Conservation (phyloP, 2,797 vertebrate species). For the Diglossa cyanea region DNA sequence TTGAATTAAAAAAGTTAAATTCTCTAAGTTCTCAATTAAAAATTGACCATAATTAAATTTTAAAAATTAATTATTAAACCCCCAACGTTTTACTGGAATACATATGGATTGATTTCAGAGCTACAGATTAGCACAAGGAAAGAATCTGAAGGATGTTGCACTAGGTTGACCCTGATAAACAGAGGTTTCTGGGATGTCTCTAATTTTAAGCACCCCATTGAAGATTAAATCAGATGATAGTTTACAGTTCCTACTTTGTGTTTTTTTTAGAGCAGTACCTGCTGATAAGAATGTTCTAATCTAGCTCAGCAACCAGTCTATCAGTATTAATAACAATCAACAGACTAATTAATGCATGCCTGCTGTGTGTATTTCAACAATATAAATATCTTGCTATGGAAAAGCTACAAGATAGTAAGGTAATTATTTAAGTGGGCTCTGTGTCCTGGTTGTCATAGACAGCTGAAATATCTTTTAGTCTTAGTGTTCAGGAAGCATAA, state of each 20-base stretch:
- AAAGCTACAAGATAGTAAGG: not conserved
- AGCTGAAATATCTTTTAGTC: not conserved
- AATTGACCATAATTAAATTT: not conserved
- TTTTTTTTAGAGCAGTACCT: slow-evolving; percentile 2
- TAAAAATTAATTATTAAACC: not conserved
- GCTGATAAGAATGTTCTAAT: not conserved
- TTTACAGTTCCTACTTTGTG: not conserved
- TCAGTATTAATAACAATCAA: slow-evolving; percentile 34
- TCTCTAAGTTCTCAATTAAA: not conserved
- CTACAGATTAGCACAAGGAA: not conserved
- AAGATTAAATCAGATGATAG: not conserved
- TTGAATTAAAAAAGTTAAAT: not conserved
- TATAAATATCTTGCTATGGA: not conserved
- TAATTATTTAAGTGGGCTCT: not conserved
- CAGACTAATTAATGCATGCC: slow-evolving; percentile 6
- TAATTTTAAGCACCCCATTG: not conserved
- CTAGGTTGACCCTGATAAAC: not conserved
- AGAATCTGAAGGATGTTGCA: not conserved
- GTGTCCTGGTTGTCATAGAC: not conserved
- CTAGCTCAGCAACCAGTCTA: slow-evolving; percentile 9
- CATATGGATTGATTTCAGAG: not conserved
- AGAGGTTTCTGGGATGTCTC: not conserved
- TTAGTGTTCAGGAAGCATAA: not conserved
- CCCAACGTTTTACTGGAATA: not conserved
- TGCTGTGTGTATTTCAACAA: slow-evolving; percentile 16